Evolutionary conservation across 2,888 invertebrate species (phyloP), one percentile per base, ranked within the genome.

Genomic region (Leptinotarsa rubiginosa): DNA sequence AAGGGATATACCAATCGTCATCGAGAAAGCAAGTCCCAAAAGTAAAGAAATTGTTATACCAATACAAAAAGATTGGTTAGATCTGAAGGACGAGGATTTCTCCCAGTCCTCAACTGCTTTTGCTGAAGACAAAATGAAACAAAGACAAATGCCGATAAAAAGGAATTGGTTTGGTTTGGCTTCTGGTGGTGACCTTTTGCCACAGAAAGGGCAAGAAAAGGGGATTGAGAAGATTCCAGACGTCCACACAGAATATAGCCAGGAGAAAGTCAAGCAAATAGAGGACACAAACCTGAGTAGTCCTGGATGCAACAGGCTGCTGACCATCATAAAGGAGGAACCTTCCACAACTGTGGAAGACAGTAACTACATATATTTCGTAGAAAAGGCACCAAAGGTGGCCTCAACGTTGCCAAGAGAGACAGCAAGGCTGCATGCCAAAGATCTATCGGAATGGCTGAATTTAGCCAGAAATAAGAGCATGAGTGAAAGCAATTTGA

Each of bases 151-250:
- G 18, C 62, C 71, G 18, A 47, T 74, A 47, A 41, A 15, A 1
- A 68, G 41, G 56, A 65, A 70, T 54, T 92, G 92, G 92, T 88
- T 92, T 76, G 92, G 91, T 2, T 81, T 93, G 65, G 91, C 92
- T 16, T 92, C 92, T 0, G 89, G 89, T 75, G 87, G 88, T 49
- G 92, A 93, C 83, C 91, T 92, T 82, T 88, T 95, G 15, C 94
- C 95, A 1, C 95, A 95, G 0, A 92, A 93, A 5, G 95, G 94
- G 84, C 91, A 83, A 87, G 91, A 62, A 89, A 91, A 84, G 90
- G 91, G 90, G 82, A 89, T 90, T 22, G 89, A 89, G 59, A 88
- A 89, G 65, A 84, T 89, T n/a, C 86, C 89, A 65, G 88, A 90
- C 66, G 85, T 92, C n/a, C 92, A 93, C 80, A 89, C 93, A 59